These are phyloP conservation scores for Epizoanthus scotinus DNA, from an alignment of 92 coral and sea anemone genomes.

Conservation along the genomic window DNA sequence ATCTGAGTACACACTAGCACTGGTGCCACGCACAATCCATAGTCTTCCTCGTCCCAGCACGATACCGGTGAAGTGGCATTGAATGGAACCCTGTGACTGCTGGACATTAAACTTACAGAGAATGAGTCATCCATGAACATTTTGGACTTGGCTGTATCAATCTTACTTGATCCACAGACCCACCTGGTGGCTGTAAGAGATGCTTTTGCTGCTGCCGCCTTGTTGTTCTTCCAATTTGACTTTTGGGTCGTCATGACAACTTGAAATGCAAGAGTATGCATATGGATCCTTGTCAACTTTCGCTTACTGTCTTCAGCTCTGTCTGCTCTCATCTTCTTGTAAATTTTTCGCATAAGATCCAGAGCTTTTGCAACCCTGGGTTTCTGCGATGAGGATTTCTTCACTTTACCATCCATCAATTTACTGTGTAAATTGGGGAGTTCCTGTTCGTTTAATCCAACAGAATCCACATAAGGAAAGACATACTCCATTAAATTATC, in stretches of 20 bases:
- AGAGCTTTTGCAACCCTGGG: slow-evolving; percentile 87
- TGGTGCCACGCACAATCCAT: slow-evolving; percentile 87
- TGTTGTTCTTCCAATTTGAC: slow-evolving; percentile 73
- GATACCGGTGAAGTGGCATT: slow-evolving; percentile 79
- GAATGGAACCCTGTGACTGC: slow-evolving; percentile 77
- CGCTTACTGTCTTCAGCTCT: slow-evolving; percentile 57
- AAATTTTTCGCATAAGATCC: slow-evolving; percentile 84
- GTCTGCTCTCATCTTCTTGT: slow-evolving; percentile 51
- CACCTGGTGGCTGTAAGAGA: slow-evolving; percentile 85
- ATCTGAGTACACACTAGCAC: slow-evolving; percentile 91
- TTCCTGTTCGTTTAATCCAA: slow-evolving; percentile 97
- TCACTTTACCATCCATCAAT: slow-evolving; percentile 68
- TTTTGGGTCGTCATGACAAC: slow-evolving; percentile 69
- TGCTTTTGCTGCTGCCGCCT: slow-evolving; percentile 83
- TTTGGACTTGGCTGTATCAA: slow-evolving; percentile 77
- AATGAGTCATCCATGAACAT: slow-evolving; percentile 93
- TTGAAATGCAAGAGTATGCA: slow-evolving; percentile 93
- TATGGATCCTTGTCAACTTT: slow-evolving; percentile 71
- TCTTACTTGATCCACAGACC: slow-evolving; percentile 83
- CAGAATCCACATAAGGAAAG: slow-evolving; percentile 80
- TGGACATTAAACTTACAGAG: slow-evolving; percentile 68
- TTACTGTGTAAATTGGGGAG: slow-evolving; percentile 82
- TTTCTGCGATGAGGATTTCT: slow-evolving; percentile 79
- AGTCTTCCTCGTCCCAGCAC: slow-evolving; percentile 88
- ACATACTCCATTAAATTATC: slow-evolving; percentile 71